These are phyloP conservation scores for Norana najaformis DNA, from an alignment of 2,888 invertebrate genomes.

Conservation along the genomic window DNA sequence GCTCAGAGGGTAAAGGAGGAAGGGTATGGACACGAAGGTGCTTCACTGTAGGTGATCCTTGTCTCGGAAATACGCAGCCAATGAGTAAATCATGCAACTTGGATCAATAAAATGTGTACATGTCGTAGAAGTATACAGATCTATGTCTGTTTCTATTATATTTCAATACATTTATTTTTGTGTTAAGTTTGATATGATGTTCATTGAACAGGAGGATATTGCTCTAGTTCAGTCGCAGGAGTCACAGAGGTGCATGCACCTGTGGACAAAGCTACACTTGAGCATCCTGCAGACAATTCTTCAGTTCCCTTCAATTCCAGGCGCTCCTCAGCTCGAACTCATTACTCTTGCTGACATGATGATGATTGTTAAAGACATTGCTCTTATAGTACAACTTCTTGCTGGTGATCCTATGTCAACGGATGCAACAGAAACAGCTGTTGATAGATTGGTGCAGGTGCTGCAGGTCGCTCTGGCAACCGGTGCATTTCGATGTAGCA, in stretches of 20 bases:
- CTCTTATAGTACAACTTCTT: constrained; percentile 24
- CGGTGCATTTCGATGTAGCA: constrained; percentile 66
- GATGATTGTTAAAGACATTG: constrained; percentile 37
- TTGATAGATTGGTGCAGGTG: constrained; percentile 82
- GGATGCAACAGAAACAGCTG: constrained; percentile 65
- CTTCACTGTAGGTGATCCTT: too few relatives aligned
- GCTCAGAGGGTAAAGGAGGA: neutral
- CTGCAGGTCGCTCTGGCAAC: constrained; percentile 79
- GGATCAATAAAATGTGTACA: neutral
- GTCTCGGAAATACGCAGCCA: too few relatives aligned
- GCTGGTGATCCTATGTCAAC: constrained; percentile 17
- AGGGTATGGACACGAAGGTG: neutral
- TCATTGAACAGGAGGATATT: neutral
- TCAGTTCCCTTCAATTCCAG: constrained; percentile 39
- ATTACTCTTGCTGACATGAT: constrained; percentile 48
- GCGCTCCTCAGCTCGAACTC: constrained; percentile 42
- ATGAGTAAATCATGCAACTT: neutral
- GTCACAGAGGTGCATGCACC: neutral
- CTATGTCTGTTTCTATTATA: neutral
- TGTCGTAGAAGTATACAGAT: neutral
- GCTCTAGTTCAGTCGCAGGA: neutral
- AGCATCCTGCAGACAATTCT: constrained; percentile 40
- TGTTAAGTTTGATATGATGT: neutral
- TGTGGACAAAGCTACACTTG: constrained; percentile 42
- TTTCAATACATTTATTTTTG: neutral